A percentile compares a stretch with the other conserved stretches of the same genome.
phyloP scores from a whole-genome alignment of 2,888 invertebrate species.

The Hirtodrosophila trivittata region DNA sequence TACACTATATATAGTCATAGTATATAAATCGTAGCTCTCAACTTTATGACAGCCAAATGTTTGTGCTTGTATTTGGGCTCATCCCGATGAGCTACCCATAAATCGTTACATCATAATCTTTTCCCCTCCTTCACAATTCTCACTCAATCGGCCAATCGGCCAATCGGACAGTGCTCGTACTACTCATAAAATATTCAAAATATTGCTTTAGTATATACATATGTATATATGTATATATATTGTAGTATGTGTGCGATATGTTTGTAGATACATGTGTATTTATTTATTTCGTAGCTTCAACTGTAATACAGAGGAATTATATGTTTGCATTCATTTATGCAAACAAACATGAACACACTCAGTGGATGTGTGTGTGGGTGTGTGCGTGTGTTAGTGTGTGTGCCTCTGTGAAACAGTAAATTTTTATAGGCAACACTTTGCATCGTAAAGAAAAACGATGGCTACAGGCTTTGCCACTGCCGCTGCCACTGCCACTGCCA shows the following conservation, averaged over 20 bases:
- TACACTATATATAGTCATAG: conserved; percentile 8
- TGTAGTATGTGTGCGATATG: conserved; percentile 8
- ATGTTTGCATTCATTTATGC: conserved; percentile 66
- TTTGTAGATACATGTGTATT: conserved; percentile 4
- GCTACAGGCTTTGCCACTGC: conserved; percentile 22
- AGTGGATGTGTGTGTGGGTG: neutral
- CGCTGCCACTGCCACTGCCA: conserved; percentile 1
- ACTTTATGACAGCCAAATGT: conserved; percentile 47
- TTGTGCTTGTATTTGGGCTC: conserved; percentile 45
- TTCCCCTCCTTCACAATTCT: neutral
- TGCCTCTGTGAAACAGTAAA: conserved; percentile 57
- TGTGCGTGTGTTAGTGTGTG: conserved; percentile 8
- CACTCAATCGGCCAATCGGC: neutral
- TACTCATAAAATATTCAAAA: conserved; percentile 62
- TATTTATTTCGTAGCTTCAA: conserved; percentile 33
- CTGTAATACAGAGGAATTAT: conserved; percentile 49
- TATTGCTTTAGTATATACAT: conserved; percentile 44
- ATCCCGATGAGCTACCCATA: conserved; percentile 59
- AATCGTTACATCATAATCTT: conserved; percentile 70
- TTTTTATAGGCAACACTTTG: conserved; percentile 66
- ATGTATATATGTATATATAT: conserved; percentile 15
- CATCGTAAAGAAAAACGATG: conserved; percentile 70
- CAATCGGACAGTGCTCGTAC: conserved; percentile 6
- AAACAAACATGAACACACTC: conserved; percentile 55
- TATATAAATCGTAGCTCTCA: conserved; percentile 44